Evolutionary conservation across 2,797 vertebrate genomes (phyloP).

Genomic region (Scarus forsteni): DNA sequence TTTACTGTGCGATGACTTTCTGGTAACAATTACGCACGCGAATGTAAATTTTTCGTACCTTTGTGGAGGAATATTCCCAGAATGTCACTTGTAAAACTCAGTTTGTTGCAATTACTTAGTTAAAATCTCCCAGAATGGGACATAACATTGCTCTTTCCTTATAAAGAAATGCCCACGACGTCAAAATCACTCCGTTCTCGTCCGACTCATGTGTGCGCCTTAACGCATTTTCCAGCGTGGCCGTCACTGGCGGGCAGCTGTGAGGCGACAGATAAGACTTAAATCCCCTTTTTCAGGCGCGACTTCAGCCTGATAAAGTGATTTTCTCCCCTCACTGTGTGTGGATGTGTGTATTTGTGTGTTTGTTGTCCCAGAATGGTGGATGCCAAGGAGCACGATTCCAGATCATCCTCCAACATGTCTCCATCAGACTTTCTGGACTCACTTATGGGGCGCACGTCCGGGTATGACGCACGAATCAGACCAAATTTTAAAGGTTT

Average conservation of each 20-base stretch:
- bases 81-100: neutral
- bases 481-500: constrained; percentile 99
- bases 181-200: constrained; percentile 33
- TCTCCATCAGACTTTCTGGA: constrained; percentile 99
- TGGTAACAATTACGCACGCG: constrained; percentile 14
- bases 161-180: constrained; percentile 24
- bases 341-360: constrained; percentile 2
- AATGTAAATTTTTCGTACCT: neutral
- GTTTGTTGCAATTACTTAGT: constrained; percentile 8
- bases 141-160: neutral
- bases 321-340: constrained; percentile 10
- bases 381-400: constrained; percentile 95
- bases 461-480: constrained; percentile 97
- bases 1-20: neutral
- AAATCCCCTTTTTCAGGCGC: constrained; percentile 38
- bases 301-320: constrained; percentile 45
- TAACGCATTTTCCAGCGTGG: constrained; percentile 42
- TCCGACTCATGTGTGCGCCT: constrained; percentile 36
- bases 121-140: constrained; percentile 14
- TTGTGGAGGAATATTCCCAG: neutral
- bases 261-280: constrained; percentile 51
- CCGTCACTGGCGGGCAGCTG: constrained; percentile 50
- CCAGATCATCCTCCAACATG: constrained; percentile 92
- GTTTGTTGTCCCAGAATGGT: constrained; percentile 84
- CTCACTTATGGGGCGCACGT: constrained; percentile 98